Evolutionary conservation across 1,140 invertebrate species (phyloP), one percentile per base, ranked within the genome.

Genomic region (Drosophila ananassae): DNA sequence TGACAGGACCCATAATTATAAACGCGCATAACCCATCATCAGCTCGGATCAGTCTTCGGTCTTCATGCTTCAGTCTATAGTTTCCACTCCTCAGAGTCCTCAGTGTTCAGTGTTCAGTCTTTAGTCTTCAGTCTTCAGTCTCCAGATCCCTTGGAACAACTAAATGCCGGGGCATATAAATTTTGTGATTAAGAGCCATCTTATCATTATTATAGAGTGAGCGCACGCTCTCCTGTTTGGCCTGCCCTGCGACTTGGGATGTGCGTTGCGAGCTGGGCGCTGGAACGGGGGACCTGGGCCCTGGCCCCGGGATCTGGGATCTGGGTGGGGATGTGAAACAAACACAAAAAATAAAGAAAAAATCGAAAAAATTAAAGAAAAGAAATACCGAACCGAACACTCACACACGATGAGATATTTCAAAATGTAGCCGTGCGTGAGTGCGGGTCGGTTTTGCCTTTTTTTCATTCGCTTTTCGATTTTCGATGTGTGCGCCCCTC

Each of bases 101-200:
- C 8, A 21, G 54, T 56, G 12, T 56, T 34, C 8, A 21, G 54
- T 56, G 12, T 56, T 17, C 22, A 56, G 24, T 56, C 47, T 59
- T 21, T 28, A 24, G 34, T 39, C n/a, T 50, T 51, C 13, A 30
- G 55, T 57, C 13, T 46, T 12, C 24, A 57, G 17, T 58, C 50
- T 52, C 10, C 24, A 30, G 37, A 67, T 64, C 63, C 63, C 63
- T 67, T 64, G 63, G 51, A 76, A 73, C 71, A 69, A 89, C 82
- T 87, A 89, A 89, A 82, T 82, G 78, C 75, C 74, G 76, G 71
- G 68, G 74, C 59, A 87, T 91, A 91, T 91, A 91, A 81, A 91
- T 91, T 91, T 90, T 89, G 89, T 91, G 90, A 91, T 91, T 91
- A 91, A 91, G 90, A 91, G 90, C 85, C 90, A 84, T 90, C 90